Percentiles rank a stretch among this genome's conserved stretches.
These are phyloP conservation scores for Epirrhoe tristata DNA, from an alignment of 2,888 invertebrate species.

Conservation along the genomic window DNA sequence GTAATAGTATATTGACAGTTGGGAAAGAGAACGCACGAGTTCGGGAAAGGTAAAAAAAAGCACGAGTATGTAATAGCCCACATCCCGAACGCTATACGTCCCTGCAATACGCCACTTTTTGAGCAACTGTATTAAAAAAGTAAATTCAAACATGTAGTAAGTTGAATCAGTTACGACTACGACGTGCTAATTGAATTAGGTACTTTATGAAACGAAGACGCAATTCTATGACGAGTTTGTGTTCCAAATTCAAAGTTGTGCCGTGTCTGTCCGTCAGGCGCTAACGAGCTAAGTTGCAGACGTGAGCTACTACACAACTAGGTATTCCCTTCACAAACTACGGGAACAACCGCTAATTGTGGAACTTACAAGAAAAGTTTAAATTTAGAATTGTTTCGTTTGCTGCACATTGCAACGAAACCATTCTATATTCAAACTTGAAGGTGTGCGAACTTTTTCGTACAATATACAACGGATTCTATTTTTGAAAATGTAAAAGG, in stretches of 20 bases:
- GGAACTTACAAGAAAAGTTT: not conserved
- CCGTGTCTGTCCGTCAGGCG: slow-evolving; percentile 33
- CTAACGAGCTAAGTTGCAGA: slow-evolving; percentile 46
- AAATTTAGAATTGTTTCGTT: not conserved
- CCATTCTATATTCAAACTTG: too few species aligned
- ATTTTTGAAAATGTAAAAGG: not conserved
- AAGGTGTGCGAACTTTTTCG: too few species aligned
- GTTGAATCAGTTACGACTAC: too few species aligned
- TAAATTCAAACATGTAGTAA: too few species aligned
- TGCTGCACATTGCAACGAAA: not conserved
- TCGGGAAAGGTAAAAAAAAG: too few species aligned
- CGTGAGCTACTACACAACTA: slow-evolving; percentile 29
- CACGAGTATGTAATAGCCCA: too few species aligned
- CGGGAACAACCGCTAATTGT: slow-evolving; percentile 14
- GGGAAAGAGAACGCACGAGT: too few species aligned
- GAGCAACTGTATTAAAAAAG: too few species aligned
- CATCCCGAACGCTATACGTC: too few species aligned
- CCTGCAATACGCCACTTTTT: too few species aligned
- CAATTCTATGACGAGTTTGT: slow-evolving; percentile 23
- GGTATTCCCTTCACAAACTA: slow-evolving; percentile 32
- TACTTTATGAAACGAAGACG: not conserved
- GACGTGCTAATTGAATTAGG: too few species aligned
- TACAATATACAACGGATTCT: not conserved
- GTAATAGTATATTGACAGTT: too few species aligned
- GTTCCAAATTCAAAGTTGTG: slow-evolving; percentile 39